phyloP scores from a whole-genome alignment of 35 echinoderm and acorn worm species.

The Lytechinus variegatus region DNA sequence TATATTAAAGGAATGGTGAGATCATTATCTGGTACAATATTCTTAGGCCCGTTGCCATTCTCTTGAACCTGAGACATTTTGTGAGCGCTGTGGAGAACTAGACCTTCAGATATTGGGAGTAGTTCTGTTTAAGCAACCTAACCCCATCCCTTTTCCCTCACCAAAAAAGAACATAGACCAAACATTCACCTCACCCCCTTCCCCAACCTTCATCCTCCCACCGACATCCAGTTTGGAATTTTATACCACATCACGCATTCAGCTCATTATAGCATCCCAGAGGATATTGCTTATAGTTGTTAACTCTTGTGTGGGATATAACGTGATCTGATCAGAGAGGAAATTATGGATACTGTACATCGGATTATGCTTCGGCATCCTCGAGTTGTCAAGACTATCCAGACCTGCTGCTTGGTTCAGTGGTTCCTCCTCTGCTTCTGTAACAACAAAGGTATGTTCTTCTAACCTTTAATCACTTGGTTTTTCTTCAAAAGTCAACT shows the following conservation, averaged over 20 bases:
- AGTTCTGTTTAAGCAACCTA: neutral
- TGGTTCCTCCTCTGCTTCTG: slow-evolving; percentile 4
- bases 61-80: neutral
- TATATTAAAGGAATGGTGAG: neutral
- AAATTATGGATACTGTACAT: neutral
- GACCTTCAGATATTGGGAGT: neutral
- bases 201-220: neutral
- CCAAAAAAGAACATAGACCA: neutral
- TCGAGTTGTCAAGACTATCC: neutral
- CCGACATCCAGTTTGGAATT: slow-evolving; percentile 8
- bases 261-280: neutral
- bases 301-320: neutral
- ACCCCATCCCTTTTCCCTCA: slow-evolving; percentile 14
- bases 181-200: neutral
- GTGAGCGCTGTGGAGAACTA: neutral
- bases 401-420: neutral
- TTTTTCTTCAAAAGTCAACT: too few species aligned
- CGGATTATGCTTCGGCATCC: slow-evolving; percentile 5
- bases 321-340: neutral
- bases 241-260: neutral
- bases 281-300: neutral
- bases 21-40: neutral
- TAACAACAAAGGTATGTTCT: slow-evolving; percentile 13
- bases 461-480: neutral
- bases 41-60: neutral